Evolutionary conservation across 2,113 vertebrate species (phyloP).

Genomic region (Speoplatyrhinus poulsoni): DNA sequence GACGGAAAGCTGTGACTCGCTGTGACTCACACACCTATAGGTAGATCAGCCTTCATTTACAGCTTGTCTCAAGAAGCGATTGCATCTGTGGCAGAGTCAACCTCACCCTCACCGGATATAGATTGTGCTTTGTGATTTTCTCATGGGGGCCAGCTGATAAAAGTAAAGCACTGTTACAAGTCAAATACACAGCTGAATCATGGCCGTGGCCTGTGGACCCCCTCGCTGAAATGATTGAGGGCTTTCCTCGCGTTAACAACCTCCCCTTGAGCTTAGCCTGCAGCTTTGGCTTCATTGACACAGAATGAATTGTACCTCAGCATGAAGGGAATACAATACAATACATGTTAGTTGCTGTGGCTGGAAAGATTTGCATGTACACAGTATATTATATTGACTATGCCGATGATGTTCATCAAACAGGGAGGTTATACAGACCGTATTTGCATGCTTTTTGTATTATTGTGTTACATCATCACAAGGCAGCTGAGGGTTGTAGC

Average conservation of each 20-base stretch:
- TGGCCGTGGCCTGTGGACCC: slow-evolving; percentile 14
- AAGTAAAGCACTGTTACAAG: slow-evolving; percentile 57
- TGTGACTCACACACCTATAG: slow-evolving; percentile 31
- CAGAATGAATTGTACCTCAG: not conserved
- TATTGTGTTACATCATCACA: not conserved
- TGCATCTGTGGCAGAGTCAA: slow-evolving; percentile 40
- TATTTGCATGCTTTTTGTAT: slow-evolving; percentile 12
- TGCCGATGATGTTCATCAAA: not conserved
- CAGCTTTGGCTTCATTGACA: slow-evolving; percentile 14
- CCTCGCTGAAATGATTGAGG: slow-evolving; percentile 41
- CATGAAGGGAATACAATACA: not conserved
- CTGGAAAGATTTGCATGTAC: too few species aligned
- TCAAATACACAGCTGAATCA: slow-evolving; percentile 26
- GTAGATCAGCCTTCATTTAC: slow-evolving; percentile 66
- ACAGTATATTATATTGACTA: not conserved
- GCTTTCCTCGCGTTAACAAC: slow-evolving; percentile 38
- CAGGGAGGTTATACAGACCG: not conserved
- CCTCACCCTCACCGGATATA: slow-evolving; percentile 29
- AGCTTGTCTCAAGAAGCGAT: slow-evolving; percentile 60
- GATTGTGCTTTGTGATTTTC: slow-evolving; percentile 37
- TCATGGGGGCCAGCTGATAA: slow-evolving; percentile 44
- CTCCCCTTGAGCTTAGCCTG: not conserved
- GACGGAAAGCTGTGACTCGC: slow-evolving; percentile 38
- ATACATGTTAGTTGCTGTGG: not conserved
- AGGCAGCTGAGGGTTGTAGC: slow-evolving; percentile 17